Base-by-base conservation (phyloP, 2,113 vertebrate species). In the Psittacula cyanocephala region DNA sequence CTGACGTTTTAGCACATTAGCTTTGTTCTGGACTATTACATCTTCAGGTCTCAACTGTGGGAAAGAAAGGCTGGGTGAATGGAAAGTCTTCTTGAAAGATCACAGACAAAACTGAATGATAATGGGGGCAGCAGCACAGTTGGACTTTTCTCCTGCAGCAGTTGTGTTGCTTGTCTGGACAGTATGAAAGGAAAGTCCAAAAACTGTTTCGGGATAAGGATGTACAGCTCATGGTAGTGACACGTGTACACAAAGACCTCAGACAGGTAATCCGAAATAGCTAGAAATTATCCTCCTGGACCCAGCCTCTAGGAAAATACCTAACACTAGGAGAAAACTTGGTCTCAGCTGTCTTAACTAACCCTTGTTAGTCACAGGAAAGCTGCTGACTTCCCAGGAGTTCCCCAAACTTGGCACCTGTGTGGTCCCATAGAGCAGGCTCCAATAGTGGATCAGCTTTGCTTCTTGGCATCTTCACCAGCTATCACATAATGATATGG, bases 381-480 rank as follows among this genome's bases (percentile, higher is more conserved):
- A 43, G 67, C 62, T 93, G 49, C 31, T 59, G 69, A 28, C 69
- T 76, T 84, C 70, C 17, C 35, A 11, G 88, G 67, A 76, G 41
- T 41, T 47, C 43, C 86, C 65, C 62, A 82, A 24, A 31, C 35
- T 79, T 78, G 2, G 52, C 79, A 83, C 43, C 47, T 7, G 2
- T 33, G 44, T 44, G 57, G 49, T 87, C 67, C 72, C 6, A 0
- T 59, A 67, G 79, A 96, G 79, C 60, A 74, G 16, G 46, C 65
- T 86, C 44, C 1, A 9, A 88, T 63, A 46, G n/a, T 2, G 24
- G 96, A 91, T 93, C 92, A 91, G 71, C 65, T 62, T 25, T 72
- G 46, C 85, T 79, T 49, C 94, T 94, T 50, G 74, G 63, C 53
- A 87, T 80, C 82, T 84, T 89, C 63, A 81, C 91, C 80, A 84